Conservation (phyloP, 2,888 invertebrate species). For the Meloe dianella region DNA sequence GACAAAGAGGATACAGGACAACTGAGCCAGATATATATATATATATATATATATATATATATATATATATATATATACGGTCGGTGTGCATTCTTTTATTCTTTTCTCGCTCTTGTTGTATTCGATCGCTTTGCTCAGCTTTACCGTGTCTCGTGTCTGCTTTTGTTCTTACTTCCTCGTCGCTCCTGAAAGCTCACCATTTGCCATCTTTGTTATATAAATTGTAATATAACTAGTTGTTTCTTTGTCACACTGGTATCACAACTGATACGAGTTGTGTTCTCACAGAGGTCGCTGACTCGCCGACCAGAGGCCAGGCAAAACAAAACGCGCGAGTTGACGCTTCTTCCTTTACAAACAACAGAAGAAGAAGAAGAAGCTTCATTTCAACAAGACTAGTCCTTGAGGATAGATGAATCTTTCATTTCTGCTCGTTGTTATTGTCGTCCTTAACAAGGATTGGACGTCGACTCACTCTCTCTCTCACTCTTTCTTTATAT, state of each 20-base stretch:
- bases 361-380: conserved; percentile 14
- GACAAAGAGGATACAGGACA: conserved; percentile 16
- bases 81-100: conserved; percentile 51
- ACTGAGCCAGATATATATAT: conserved; percentile 12
- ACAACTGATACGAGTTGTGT: conserved; percentile 49
- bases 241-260: conserved; percentile 60
- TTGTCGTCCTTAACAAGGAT: conserved; percentile 10
- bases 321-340: conserved; percentile 57
- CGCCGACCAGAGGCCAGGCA: conserved; percentile 58
- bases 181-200: conserved; percentile 44
- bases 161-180: conserved; percentile 56
- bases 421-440: not conserved
- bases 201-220: conserved; percentile 61
- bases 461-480: not conserved
- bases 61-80: conserved; percentile 11
- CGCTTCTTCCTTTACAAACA: conserved; percentile 45
- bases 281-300: conserved; percentile 61
- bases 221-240: conserved; percentile 62
- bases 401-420: conserved; percentile 8
- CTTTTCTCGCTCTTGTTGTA: conserved; percentile 55
- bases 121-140: conserved; percentile 55
- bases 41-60: conserved; percentile 7
- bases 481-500: no score
- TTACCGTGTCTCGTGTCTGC: conserved; percentile 56
- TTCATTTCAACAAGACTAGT: not conserved